phyloP scores from a whole-genome alignment of 2,888 invertebrate species.

The Acrocyrtus sp. region DNA sequence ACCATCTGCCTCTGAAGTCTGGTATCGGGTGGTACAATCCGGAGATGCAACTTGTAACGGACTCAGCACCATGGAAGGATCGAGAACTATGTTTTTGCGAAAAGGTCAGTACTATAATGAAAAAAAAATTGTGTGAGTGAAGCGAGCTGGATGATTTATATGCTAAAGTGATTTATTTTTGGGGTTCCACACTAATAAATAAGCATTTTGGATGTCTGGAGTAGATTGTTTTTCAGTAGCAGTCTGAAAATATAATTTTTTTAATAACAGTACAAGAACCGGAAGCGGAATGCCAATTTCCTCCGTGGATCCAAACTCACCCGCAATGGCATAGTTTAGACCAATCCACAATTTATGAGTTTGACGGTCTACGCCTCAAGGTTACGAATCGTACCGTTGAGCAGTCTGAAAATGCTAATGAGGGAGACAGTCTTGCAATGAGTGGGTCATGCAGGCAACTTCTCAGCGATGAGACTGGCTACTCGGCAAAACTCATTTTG shows the following conservation, averaged over 20 bases:
- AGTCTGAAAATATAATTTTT: too few relatives aligned
- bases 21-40: constrained; percentile 86
- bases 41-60: constrained; percentile 90
- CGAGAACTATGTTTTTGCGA: constrained; percentile 82
- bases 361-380: constrained; percentile 67
- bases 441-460: constrained; percentile 48
- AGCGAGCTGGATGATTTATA: too few relatives aligned
- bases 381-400: constrained; percentile 51
- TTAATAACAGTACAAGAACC: constrained; percentile 63
- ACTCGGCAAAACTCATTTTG: constrained; percentile 25
- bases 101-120: too few relatives aligned
- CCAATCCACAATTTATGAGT: constrained; percentile 84
- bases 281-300: constrained; percentile 83
- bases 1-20: constrained; percentile 67
- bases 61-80: constrained; percentile 85
- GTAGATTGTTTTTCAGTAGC: too few relatives aligned
- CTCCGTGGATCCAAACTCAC: constrained; percentile 84
- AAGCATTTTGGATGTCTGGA: too few relatives aligned
- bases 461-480: constrained; percentile 31
- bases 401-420: constrained; percentile 32
- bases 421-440: constrained; percentile 41
- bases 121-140: too few relatives aligned
- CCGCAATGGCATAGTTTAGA: constrained; percentile 91
- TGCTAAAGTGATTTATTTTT: too few relatives aligned
- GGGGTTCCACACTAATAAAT: too few relatives aligned